Conservation (phyloP, 2,113 vertebrate genomes). For the Serranochromis macrocephalus region DNA sequence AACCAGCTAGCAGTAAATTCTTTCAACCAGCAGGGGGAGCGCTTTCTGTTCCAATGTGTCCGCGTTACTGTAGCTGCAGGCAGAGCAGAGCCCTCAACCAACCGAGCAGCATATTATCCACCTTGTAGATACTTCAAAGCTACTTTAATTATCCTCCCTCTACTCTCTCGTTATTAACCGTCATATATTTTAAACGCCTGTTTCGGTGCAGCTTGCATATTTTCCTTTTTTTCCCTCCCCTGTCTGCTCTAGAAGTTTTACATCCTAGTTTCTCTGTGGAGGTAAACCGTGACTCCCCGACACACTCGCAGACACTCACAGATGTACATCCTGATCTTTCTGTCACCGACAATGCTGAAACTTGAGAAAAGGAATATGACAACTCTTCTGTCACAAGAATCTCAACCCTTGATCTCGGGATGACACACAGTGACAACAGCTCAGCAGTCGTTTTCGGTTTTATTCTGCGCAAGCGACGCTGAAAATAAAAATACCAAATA, state of each 20-base stretch:
- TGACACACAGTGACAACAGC: conserved; percentile 50
- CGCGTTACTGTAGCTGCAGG: conserved; percentile 1
- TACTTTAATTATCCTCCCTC: conserved; percentile 28
- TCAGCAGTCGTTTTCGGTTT: conserved; percentile 40
- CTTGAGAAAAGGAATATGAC: conserved; percentile 49
- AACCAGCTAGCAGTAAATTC: background rate
- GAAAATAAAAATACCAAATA: conserved; percentile 62
- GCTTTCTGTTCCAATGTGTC: conserved; percentile 42
- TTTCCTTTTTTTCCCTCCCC: background rate
- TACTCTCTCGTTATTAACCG: background rate
- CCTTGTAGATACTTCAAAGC: conserved; percentile 35
- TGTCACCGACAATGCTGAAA: conserved; percentile 47
- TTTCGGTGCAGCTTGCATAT: background rate
- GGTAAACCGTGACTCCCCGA: conserved; percentile 29
- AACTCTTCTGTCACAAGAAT: conserved; percentile 53
- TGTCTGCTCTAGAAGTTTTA: conserved; percentile 27
- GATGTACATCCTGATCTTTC: conserved; percentile 47
- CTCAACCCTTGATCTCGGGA: conserved; percentile 50
- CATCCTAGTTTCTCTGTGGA: conserved; percentile 9
- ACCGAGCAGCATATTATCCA: conserved; percentile 16
- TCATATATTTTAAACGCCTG: background rate
- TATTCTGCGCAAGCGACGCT: conserved; percentile 16
- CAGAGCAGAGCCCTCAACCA: conserved; percentile 7
- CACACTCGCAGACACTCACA: conserved; percentile 35
- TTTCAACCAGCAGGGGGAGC: conserved; percentile 60